These are phyloP conservation scores for Drosophila azteca DNA, from an alignment of 1,140 invertebrate genomes.

Conservation along the genomic window DNA sequence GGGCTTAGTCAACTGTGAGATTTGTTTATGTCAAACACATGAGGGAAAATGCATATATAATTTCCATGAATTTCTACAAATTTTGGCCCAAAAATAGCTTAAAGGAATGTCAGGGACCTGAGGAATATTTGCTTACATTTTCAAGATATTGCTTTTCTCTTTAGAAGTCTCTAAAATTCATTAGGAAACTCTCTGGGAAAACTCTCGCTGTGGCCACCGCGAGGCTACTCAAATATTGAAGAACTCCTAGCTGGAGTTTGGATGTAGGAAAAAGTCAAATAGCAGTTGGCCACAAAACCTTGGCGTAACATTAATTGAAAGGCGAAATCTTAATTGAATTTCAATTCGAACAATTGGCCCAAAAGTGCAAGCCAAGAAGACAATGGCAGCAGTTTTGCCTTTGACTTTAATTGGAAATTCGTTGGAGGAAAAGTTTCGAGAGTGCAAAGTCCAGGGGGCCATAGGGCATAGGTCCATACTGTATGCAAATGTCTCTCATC, in stretches of 20 bases:
- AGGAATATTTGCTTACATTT: background rate
- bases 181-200: slow-evolving; percentile 63
- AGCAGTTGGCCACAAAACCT: slow-evolving; percentile 21
- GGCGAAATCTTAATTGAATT: slow-evolving; percentile 76
- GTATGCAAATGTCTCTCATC: slow-evolving; percentile 37
- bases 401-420: slow-evolving; percentile 53
- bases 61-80: too few relatives aligned
- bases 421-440: slow-evolving; percentile 3
- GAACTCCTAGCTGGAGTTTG: slow-evolving; percentile 62
- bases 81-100: too few relatives aligned
- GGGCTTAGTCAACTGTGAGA: slow-evolving; percentile 72
- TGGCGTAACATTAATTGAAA: slow-evolving; percentile 63
- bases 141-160: background rate
- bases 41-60: slow-evolving; percentile 11
- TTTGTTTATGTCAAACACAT: slow-evolving; percentile 64
- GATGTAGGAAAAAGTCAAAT: slow-evolving; percentile 52
- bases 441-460: background rate
- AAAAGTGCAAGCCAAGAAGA: slow-evolving; percentile 34
- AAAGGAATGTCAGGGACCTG: too few relatives aligned
- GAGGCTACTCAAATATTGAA: slow-evolving; percentile 78
- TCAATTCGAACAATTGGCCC: slow-evolving; percentile 70
- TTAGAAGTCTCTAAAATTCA: slow-evolving; percentile 70
- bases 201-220: slow-evolving; percentile 47
- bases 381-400: slow-evolving; percentile 8
- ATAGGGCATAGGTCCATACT: background rate